Conservation (phyloP, 2,113 vertebrate genomes). For the Rhabdomys dilectus region DNA sequence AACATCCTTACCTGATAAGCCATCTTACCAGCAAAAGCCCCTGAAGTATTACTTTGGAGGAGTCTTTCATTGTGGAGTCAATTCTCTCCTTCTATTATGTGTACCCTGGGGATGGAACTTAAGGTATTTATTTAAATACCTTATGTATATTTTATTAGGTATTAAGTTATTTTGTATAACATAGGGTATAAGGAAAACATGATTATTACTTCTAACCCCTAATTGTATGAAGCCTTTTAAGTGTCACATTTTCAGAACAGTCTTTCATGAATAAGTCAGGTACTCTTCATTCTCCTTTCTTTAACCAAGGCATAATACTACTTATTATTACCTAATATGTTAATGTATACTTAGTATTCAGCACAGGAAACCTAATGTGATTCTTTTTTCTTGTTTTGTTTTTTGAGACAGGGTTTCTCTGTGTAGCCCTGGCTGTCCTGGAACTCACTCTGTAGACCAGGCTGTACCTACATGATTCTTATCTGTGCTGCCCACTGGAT, state of each 20-base stretch:
- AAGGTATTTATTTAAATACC: neutral
- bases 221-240: conserved; percentile 10
- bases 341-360: neutral
- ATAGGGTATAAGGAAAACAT: conserved; percentile 36
- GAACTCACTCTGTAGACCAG: neutral
- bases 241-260: conserved; percentile 17
- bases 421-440: neutral
- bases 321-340: neutral
- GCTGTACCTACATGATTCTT: neutral
- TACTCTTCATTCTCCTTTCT: conserved; percentile 19
- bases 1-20: neutral
- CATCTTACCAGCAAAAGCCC: neutral
- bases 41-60: no score
- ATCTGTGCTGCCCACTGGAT: neutral
- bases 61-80: neutral
- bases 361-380: neutral
- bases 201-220: neutral
- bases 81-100: neutral
- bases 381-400: neutral
- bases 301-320: neutral
- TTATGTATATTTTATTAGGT: conserved; percentile 22
- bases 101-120: neutral
- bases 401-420: neutral
- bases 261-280: neutral
- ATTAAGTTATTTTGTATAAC: no score